Evolutionary conservation across 2,113 vertebrate species (phyloP), one percentile per base, ranked within the genome.

Genomic region (Panthera tigris): DNA sequence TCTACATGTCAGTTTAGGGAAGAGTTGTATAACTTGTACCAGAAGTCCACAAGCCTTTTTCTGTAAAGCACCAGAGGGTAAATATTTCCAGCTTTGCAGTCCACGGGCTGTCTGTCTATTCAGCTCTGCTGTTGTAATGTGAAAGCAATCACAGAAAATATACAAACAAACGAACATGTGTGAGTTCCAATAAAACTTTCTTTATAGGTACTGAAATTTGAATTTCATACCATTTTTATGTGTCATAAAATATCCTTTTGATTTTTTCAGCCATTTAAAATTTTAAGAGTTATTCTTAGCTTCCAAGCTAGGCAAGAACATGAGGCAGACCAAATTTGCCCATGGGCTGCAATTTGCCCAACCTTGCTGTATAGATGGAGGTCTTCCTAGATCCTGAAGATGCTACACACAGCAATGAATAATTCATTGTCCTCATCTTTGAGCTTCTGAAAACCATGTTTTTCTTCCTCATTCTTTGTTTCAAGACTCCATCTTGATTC

Each of bases 151-250:
- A 69, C 19, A 55, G 68, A 95, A 91, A 93, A 94, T 16, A 87
- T 13, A 50, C 15, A 91, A 48, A 45, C 52, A 48, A 69, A 69
- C 31, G 19, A 82, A 73, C 15, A 55, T 39, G 19, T 23, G 15
- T 80, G 27, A 68, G 10, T 96, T 63, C 7, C 23, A 55, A 57
- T 90, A 95, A 91, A 97, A 87, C 13, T 89, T 86, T 69, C 94
- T 92, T 89, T 89, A 83, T 92, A 71, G 45, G 83, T n/a, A 82
- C 11, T 13, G 13, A 71, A 45, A 86, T 74, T 92, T 90, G 36
- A 78, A 92, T 95, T 93, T 27, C 52, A 55, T 95, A 33, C 21
- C 52, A 92, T 93, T 93, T 96, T 89, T 39, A 83, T 12, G 5
- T 89, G 52, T 73, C 61, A 71, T 68, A 71, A 66, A 39, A 19